These are phyloP conservation scores for Eurystomus glaucurus DNA, from an alignment of 2,797 vertebrate species.

Conservation along the genomic window DNA sequence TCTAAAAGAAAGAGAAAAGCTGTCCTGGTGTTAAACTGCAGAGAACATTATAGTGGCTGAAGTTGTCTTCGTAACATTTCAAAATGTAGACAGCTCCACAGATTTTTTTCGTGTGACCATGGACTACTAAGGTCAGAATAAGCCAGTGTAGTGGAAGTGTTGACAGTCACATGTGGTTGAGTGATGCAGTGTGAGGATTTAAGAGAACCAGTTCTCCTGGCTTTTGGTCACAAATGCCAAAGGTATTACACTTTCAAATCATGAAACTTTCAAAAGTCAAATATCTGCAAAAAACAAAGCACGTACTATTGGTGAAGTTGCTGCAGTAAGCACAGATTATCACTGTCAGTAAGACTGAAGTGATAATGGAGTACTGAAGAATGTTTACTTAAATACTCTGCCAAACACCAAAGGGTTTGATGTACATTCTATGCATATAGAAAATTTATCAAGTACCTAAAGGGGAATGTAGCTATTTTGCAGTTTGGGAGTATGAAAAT, in stretches of 20 bases:
- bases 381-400: conserved; percentile 3
- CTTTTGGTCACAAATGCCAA: conserved; percentile 29
- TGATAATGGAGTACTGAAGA: background rate
- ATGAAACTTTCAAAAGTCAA: conserved; percentile 43
- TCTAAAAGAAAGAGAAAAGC: background rate
- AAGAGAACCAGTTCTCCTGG: background rate
- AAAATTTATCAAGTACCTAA: background rate
- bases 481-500: background rate
- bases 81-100: background rate
- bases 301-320: conserved; percentile 34
- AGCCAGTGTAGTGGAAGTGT: background rate
- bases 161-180: background rate
- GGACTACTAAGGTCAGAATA: background rate
- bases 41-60: background rate
- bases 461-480: background rate
- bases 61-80: background rate
- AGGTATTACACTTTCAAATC: background rate
- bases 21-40: background rate
- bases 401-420: background rate
- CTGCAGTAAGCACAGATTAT: conserved; percentile 27
- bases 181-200: background rate
- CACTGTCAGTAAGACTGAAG: background rate
- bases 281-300: background rate
- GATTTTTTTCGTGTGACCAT: background rate
- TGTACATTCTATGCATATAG: background rate